These are phyloP conservation scores for Gordius sp. DNA, from an alignment of 2,888 invertebrate species.

Conservation along the genomic window DNA sequence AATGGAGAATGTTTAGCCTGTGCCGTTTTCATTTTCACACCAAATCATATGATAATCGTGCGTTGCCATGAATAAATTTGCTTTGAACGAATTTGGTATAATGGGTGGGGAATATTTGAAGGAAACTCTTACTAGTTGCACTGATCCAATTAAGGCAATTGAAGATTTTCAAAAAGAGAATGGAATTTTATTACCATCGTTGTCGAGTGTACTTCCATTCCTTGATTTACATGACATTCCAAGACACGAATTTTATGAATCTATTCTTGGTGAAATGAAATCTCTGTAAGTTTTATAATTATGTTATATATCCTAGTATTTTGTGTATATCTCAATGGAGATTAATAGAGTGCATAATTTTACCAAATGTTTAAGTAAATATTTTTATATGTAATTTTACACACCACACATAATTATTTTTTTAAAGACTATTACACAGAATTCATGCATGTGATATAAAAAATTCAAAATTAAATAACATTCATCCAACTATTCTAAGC, in stretches of 20 bases:
- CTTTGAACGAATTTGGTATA: constrained; percentile 59
- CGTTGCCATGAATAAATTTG: too few relatives aligned
- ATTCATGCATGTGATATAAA: too few relatives aligned
- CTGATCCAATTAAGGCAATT: constrained; percentile 84
- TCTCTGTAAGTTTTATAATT: background rate
- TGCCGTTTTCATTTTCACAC: too few relatives aligned
- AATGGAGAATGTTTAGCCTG: too few relatives aligned
- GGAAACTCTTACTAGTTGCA: constrained; percentile 72
- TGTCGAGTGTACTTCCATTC: constrained; percentile 72
- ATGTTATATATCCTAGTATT: background rate
- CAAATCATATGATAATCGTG: too few relatives aligned
- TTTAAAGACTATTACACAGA: too few relatives aligned
- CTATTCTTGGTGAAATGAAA: constrained; percentile 43
- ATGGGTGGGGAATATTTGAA: constrained; percentile 58
- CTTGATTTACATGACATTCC: constrained; percentile 74
- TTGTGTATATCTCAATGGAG: background rate
- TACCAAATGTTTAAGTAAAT: too few relatives aligned
- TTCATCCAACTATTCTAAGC: too few relatives aligned
- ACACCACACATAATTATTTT: too few relatives aligned
- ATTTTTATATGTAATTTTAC: too few relatives aligned
- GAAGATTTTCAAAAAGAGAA: constrained; percentile 77
- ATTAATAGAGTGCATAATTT: too few relatives aligned
- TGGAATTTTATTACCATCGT: constrained; percentile 51
- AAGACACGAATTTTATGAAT: constrained; percentile 71
- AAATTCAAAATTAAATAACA: too few relatives aligned